These are phyloP conservation scores for Ambastaia sidthimunki DNA, from an alignment of 2,797 vertebrate species.

Conservation along the genomic window DNA sequence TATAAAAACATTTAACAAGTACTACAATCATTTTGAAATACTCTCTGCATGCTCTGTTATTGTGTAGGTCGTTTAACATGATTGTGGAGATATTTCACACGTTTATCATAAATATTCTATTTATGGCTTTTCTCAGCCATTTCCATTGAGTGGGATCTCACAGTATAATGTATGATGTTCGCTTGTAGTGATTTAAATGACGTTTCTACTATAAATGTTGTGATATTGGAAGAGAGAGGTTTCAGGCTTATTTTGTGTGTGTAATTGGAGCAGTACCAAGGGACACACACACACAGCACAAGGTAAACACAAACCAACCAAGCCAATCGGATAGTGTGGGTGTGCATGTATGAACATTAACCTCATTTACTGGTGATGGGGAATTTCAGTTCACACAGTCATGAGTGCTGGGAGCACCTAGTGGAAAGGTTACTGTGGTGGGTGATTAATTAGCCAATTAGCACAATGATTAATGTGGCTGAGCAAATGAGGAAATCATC, in stretches of 20 bases:
- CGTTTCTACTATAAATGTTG: slow-evolving; percentile 49
- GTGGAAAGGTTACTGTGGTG: slow-evolving; percentile 52
- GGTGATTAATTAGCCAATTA: slow-evolving; percentile 69
- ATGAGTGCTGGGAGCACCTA: slow-evolving; percentile 32
- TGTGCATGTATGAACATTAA: slow-evolving; percentile 1
- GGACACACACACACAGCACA: not conserved
- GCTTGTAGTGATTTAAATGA: slow-evolving; percentile 45
- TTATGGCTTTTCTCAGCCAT: slow-evolving; percentile 19
- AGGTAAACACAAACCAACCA: not conserved
- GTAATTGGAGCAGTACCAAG: slow-evolving; percentile 28
- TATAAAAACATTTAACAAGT: too few species aligned
- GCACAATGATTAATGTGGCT: slow-evolving; percentile 62
- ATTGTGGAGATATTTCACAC: not conserved
- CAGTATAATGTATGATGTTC: slow-evolving; percentile 31
- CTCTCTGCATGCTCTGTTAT: not conserved
- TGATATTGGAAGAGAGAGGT: slow-evolving; percentile 25
- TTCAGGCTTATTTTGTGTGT: not conserved
- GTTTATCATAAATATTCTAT: not conserved
- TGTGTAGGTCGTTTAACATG: not conserved
- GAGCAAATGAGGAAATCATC: slow-evolving; percentile 54
- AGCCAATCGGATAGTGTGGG: not conserved
- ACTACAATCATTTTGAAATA: not conserved
- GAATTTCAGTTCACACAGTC: slow-evolving; percentile 39
- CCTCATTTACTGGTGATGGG: slow-evolving; percentile 13
- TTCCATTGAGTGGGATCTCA: not conserved